phyloP scores from a whole-genome alignment of 2,113 vertebrate genomes.

The Lichenostomus cassidix region DNA sequence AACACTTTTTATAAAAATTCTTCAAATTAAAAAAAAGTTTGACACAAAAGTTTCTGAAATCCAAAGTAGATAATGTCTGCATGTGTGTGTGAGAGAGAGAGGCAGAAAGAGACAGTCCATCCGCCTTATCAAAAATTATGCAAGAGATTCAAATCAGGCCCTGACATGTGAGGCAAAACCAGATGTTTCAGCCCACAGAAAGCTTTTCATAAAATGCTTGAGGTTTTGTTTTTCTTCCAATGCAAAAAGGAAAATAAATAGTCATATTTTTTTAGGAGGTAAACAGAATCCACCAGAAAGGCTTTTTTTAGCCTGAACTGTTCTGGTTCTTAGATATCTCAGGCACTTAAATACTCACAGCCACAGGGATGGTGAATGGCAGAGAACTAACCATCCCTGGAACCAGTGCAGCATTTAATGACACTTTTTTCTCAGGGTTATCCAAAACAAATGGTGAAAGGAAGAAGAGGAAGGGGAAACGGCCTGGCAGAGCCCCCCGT shows the following conservation, averaged over 20 bases:
- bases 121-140: slow-evolving; percentile 44
- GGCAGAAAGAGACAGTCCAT: background rate
- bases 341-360: background rate
- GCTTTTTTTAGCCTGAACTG: background rate
- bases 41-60: background rate
- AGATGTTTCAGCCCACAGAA: slow-evolving; percentile 46
- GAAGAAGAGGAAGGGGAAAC: background rate
- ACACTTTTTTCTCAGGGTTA: background rate
- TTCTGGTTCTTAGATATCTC: background rate
- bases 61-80: background rate
- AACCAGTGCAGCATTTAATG: background rate
- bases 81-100: background rate
- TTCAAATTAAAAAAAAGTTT: background rate
- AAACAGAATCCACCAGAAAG: slow-evolving; percentile 3
- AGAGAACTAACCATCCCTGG: background rate
- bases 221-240: slow-evolving; percentile 50
- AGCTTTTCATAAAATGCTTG: slow-evolving; percentile 29
- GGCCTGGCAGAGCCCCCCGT: background rate
- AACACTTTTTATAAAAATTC: background rate
- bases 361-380: background rate
- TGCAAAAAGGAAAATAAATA: slow-evolving; percentile 40
- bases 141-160: slow-evolving; percentile 25
- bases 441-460: background rate
- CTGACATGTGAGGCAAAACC: slow-evolving; percentile 9
- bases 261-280: background rate